Base-by-base conservation (phyloP, 2,113 vertebrate genomes). In the Gobius niger region DNA sequence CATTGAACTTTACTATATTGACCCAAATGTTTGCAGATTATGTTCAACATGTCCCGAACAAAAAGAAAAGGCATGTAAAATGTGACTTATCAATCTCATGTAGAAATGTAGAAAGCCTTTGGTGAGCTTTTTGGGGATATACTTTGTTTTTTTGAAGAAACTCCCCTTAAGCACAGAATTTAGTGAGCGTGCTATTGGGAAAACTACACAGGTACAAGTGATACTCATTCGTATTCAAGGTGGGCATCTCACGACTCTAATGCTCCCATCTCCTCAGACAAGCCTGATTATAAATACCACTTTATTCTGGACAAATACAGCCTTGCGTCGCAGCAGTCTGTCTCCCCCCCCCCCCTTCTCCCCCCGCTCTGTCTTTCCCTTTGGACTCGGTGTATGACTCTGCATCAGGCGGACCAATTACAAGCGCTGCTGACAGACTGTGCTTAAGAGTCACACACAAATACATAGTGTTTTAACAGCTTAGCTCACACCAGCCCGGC, bases 391-490 rank as follows among this genome's bases (percentile, higher is more conserved):
- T 87, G 85, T 85, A 75, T 91, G 90, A 90, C 88, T 88, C 90
- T 90, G 83, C 87, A 89, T 87, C 85, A 85, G 72, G 75, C 71
- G 79, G 77, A 82, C 85, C 85, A 85, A 89, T 90, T 88, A 90
- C 85, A 89, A 86, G 69, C 42, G 0, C 67, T 9, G 72, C 82
- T 83, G 85, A 83, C 82, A 80, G 79, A 74, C 83, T 83, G 81
- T 73, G 85, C 73, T 81, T 85, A 85, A 82, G 40, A 85, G 79
- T 67, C 72, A 68, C 74, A 74, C 66, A 71, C 75, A 76, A 50
- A 68, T 56, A 54, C 13, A 75, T 18, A 62, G 63, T 2, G 15
- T 6, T 61, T 74, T 63, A 71, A 80, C 70, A 74, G 75, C 56
- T 81, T 72, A 67, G 81, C 80, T 82, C 68, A 67, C 84, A 72